phyloP scores from a whole-genome alignment of 2,113 vertebrate genomes.

The Microtus montanus region DNA sequence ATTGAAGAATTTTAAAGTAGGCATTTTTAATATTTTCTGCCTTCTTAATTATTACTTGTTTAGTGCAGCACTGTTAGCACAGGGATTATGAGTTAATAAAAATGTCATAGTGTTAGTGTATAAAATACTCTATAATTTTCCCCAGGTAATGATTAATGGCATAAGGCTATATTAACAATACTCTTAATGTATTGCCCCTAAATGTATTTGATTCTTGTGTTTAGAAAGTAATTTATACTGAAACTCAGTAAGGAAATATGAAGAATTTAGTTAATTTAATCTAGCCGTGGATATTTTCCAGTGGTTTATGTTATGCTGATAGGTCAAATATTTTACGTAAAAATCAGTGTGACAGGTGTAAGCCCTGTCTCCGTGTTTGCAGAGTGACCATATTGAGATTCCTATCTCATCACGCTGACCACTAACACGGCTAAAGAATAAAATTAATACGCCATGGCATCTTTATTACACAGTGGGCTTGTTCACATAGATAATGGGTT shows the following conservation, averaged over 20 bases:
- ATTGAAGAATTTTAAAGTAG: constrained; percentile 81
- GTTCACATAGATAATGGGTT: constrained; percentile 47
- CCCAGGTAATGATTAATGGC: constrained; percentile 83
- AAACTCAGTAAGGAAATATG: constrained; percentile 64
- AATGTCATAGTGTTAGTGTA: constrained; percentile 82
- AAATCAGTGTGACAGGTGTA: constrained; percentile 48
- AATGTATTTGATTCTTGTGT: constrained; percentile 76
- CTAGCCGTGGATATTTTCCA: constrained; percentile 38
- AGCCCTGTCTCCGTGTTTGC: constrained; percentile 38
- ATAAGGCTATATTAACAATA: constrained; percentile 78
- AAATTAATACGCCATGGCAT: constrained; percentile 56
- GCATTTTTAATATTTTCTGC: constrained; percentile 81
- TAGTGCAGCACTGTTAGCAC: constrained; percentile 79
- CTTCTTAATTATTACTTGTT: constrained; percentile 83
- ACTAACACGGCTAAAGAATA: constrained; percentile 72
- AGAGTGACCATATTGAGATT: constrained; percentile 53
- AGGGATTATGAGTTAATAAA: constrained; percentile 87
- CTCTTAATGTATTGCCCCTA: constrained; percentile 66
- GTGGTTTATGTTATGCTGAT: constrained; percentile 20
- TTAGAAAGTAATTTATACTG: constrained; percentile 68
- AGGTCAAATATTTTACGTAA: not conserved
- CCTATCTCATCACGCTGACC: constrained; percentile 61
- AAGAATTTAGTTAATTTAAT: constrained; percentile 40
- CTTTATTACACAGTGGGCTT: constrained; percentile 61
- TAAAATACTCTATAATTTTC: constrained; percentile 84